Percentiles rank a stretch among this genome's conserved stretches.
Conservation (phyloP, 2,888 invertebrate species). For the Diachrysia chrysitis region DNA sequence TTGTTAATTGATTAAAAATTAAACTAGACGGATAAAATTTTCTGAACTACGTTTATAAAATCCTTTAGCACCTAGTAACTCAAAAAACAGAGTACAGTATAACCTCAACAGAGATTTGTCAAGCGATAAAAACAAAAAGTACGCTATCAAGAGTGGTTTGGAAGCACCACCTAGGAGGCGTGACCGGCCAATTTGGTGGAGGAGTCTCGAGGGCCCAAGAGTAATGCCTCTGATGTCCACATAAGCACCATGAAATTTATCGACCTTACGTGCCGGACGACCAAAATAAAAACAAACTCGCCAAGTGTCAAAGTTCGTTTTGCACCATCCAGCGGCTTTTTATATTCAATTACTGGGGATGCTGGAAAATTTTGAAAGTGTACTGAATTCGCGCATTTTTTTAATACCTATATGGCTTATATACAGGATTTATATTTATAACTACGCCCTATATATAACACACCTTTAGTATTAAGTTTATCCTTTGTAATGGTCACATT, state of each 20-base stretch:
- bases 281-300: constrained; percentile 78
- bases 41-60: not conserved
- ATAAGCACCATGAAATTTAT: constrained; percentile 84
- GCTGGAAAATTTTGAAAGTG: constrained; percentile 46
- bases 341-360: constrained; percentile 61
- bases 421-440: constrained; percentile 34
- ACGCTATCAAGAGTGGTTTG: constrained; percentile 58
- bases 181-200: constrained; percentile 77
- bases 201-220: constrained; percentile 71
- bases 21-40: not conserved
- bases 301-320: constrained; percentile 76
- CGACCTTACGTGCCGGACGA: constrained; percentile 78
- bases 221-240: constrained; percentile 79
- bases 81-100: constrained; percentile 48
- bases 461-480: not conserved
- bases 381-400: constrained; percentile 37
- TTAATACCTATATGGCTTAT: constrained; percentile 42
- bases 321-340: constrained; percentile 54
- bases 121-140: constrained; percentile 62
- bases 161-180: constrained; percentile 67
- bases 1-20: not conserved
- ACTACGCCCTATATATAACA: not conserved
- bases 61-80: constrained; percentile 11
- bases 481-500: not conserved
- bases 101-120: constrained; percentile 59